Percentiles rank a stretch among this genome's conserved stretches.
Conservation (phyloP, 1,140 invertebrate genomes). For the Megathymus violae region DNA sequence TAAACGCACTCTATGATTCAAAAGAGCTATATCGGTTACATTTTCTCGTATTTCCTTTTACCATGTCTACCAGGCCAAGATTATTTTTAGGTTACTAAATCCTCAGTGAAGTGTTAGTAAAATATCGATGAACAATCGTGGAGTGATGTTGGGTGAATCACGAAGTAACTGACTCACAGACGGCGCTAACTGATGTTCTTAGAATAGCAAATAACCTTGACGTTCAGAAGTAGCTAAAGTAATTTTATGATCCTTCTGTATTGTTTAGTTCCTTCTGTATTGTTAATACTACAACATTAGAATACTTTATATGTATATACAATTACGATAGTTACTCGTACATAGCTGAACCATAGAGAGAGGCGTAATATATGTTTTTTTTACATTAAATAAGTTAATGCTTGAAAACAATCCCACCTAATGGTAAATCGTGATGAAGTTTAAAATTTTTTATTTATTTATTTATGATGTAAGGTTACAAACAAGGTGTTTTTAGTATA, state of each 20-base stretch:
- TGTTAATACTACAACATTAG: no score
- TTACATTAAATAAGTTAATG: no score
- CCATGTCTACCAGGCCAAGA: slow-evolving; percentile 9
- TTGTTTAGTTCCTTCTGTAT: no score
- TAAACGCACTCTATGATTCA: slow-evolving; percentile 10
- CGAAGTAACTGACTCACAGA: slow-evolving; percentile 64
- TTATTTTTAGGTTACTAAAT: slow-evolving; percentile 20
- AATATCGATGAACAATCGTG: slow-evolving; percentile 65
- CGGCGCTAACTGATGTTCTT: slow-evolving; percentile 74
- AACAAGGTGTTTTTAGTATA: no score
- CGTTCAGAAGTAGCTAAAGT: slow-evolving; percentile 54
- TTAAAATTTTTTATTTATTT: no score
- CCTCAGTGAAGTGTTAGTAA: slow-evolving; percentile 14
- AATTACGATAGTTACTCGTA: no score
- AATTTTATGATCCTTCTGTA: slow-evolving; percentile 19
- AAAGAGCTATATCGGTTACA: slow-evolving; percentile 4
- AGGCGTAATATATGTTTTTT: no score
- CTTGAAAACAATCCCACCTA: no score
- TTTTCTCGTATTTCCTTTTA: slow-evolving; percentile 13
- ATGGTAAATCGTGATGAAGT: no score
- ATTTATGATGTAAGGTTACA: no score
- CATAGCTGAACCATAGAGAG: no score
- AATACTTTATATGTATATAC: no score
- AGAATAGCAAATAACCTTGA: slow-evolving; percentile 76
- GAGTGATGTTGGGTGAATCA: slow-evolving; percentile 67